These are phyloP conservation scores for Leucoraja erinaceus DNA, from an alignment of 2,113 vertebrate genomes.

Conservation along the genomic window DNA sequence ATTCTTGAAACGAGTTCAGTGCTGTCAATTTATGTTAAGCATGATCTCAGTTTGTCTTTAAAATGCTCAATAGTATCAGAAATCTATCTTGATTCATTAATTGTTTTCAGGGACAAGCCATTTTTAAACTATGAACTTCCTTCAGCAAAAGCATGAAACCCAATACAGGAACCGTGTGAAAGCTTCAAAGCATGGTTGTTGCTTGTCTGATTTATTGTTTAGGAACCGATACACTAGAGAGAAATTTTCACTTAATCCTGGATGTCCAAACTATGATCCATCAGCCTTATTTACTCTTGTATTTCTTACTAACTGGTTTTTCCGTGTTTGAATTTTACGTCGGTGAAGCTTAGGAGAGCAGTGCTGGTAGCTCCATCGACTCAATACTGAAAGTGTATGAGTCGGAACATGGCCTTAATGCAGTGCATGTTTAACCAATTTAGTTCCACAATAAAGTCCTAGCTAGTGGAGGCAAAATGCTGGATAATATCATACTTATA, in stretches of 20 bases:
- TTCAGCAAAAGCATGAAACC: not conserved
- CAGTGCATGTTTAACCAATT: not conserved
- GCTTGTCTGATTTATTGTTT: not conserved
- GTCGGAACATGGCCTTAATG: not conserved
- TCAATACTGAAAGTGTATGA: not conserved
- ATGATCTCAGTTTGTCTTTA: not conserved
- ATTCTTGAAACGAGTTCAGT: not conserved
- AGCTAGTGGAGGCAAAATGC: not conserved
- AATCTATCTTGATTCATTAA: slow-evolving; percentile 17
- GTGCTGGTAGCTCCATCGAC: not conserved
- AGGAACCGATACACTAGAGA: not conserved
- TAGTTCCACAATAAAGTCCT: not conserved
- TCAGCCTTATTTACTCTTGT: not conserved
- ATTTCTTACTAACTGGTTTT: not conserved
- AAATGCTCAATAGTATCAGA: slow-evolving; percentile 19
- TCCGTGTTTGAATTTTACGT: not conserved
- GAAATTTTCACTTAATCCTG: slow-evolving; percentile 5
- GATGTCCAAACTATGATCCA: not conserved
- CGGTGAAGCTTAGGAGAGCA: not conserved
- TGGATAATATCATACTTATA: not conserved
- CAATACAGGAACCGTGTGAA: not conserved
- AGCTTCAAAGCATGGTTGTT: not conserved
- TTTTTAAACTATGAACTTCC: not conserved
- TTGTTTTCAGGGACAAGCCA: not conserved
- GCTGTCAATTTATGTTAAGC: not conserved